Base-by-base conservation (phyloP, 2,113 vertebrate species). In the Physeter macrocephalus region DNA sequence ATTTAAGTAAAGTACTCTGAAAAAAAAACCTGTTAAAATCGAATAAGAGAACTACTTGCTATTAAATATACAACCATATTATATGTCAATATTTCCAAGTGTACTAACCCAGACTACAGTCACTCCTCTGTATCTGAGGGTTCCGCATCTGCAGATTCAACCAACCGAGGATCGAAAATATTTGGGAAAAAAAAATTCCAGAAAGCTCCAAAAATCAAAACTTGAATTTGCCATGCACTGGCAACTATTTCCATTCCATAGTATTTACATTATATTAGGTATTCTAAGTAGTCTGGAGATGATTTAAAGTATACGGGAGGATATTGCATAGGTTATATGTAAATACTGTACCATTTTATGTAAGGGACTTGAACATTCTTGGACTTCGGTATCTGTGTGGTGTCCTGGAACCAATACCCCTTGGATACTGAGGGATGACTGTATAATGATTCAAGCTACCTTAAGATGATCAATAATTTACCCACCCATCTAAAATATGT, bases 21-120 rank as follows among this genome's bases (percentile, higher is more conserved):
- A 93, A 82, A 92, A 92, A 94, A 94, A 74, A 8, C 20, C 18
- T n/a, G 89, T 43, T 92, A 81, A 93, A 92, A 71, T 62, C 15
- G 46, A 94, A 95, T 89, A 67, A 59, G 91, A 87, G 67, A 80
- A 49, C 34, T 61, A 61, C 12, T 75, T 87, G 46, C 52, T 94
- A 72, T 92, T 10, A 94, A 64, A 62, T n/a, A 61, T 82, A 67
- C 6, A 52, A 59, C 13, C 20, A 43, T 71, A 15, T 10, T 57
- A 0, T 83, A 57, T 54, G 17, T 46, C n/a, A 67, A 0, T 66
- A 49, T 86, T 85, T 84, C 46, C 13, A 31, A 81, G 31, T 75
- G 5, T 74, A 10, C 41, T 52, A 80, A 41, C n/a, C 27, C 17
- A 62, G 46, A 69, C 62, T 81, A 36, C 43, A 77, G 43, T 21